Evolutionary conservation across 1,140 invertebrate species (phyloP).

Genomic region (Callitettix versicolor): DNA sequence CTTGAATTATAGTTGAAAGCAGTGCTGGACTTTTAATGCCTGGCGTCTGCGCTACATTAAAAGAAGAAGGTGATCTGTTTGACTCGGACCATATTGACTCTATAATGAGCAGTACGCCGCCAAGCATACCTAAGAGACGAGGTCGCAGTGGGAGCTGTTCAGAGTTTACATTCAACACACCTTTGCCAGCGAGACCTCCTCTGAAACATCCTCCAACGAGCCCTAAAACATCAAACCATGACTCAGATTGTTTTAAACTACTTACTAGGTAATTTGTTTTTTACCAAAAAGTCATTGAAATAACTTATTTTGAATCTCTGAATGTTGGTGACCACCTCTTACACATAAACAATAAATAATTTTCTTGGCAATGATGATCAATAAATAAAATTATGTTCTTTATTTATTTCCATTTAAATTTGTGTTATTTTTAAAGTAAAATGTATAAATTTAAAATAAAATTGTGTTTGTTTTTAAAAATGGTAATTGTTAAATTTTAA

Average conservation of each 20-base stretch:
- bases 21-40: slow-evolving; percentile 50
- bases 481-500: too few relatives aligned
- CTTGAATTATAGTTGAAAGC: slow-evolving; percentile 38
- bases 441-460: too few relatives aligned
- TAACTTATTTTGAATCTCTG: not conserved
- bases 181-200: slow-evolving; percentile 2
- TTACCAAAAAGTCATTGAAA: too few relatives aligned
- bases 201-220: slow-evolving; percentile 16
- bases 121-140: slow-evolving; percentile 8
- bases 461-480: too few relatives aligned
- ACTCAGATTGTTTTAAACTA: slow-evolving; percentile 18
- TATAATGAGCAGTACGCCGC: not conserved
- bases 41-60: slow-evolving; percentile 14
- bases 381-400: too few relatives aligned
- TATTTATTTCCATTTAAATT: too few relatives aligned
- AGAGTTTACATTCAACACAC: slow-evolving; percentile 20
- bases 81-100: slow-evolving; percentile 18
- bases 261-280: slow-evolving; percentile 19
- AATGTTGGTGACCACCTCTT: too few relatives aligned
- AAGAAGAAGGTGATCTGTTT: slow-evolving; percentile 16
- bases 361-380: too few relatives aligned
- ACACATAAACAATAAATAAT: too few relatives aligned
- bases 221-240: slow-evolving; percentile 15
- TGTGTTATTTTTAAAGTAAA: too few relatives aligned
- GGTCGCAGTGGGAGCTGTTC: slow-evolving; percentile 27